Evolutionary conservation across 2,888 invertebrate species (phyloP).

Genomic region (Alsophila aescularia): DNA sequence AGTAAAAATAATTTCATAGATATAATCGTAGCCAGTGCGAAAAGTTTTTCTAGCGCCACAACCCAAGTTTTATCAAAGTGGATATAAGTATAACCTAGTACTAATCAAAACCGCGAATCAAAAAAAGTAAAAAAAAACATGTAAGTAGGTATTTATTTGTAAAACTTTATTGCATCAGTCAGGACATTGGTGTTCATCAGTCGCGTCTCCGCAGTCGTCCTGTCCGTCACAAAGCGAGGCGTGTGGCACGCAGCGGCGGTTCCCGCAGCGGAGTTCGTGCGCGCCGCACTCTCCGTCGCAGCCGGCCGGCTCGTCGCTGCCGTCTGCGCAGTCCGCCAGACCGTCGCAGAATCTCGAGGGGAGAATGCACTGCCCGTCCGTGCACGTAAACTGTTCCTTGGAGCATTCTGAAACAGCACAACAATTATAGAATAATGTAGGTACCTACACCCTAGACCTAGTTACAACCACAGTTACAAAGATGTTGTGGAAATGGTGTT

Average conservation of each 20-base stretch:
- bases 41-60: too few relatives aligned
- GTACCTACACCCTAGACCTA: too few relatives aligned
- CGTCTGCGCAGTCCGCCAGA: slow-evolving; percentile 86
- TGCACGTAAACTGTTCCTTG: slow-evolving; percentile 82
- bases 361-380: slow-evolving; percentile 86
- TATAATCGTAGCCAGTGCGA: too few relatives aligned
- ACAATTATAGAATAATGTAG: not conserved
- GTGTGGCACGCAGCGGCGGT: slow-evolving; percentile 86
- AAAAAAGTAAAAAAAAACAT: slow-evolving; percentile 8
- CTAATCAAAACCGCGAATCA: too few relatives aligned
- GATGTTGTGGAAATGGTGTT: too few relatives aligned
- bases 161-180: slow-evolving; percentile 33
- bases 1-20: too few relatives aligned
- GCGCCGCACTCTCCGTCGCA: slow-evolving; percentile 82
- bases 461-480: not conserved
- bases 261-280: slow-evolving; percentile 72
- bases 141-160: slow-evolving; percentile 12
- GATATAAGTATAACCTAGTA: too few relatives aligned
- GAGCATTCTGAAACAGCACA: slow-evolving; percentile 70
- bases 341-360: slow-evolving; percentile 89
- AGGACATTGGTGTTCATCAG: slow-evolving; percentile 86
- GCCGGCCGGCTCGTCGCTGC: slow-evolving; percentile 87
- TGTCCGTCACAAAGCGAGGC: slow-evolving; percentile 86
- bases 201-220: slow-evolving; percentile 87
- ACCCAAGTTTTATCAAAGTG: too few relatives aligned